These are phyloP conservation scores for Channa striata DNA, from an alignment of 2,797 vertebrate genomes.

Conservation along the genomic window DNA sequence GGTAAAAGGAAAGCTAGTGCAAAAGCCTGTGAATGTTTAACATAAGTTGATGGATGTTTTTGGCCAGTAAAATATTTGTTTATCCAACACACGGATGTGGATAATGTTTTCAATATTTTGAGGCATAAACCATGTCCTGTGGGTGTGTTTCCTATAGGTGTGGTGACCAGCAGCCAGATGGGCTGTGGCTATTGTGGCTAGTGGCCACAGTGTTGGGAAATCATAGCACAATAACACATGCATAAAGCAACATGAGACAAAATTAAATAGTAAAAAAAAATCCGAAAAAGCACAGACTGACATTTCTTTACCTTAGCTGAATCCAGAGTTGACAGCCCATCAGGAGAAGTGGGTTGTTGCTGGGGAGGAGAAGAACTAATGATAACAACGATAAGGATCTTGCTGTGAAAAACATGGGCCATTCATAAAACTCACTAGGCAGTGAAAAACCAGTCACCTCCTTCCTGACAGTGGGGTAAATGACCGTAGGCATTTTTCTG, in stretches of 20 bases:
- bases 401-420: conserved; percentile 13
- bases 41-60: conserved; percentile 42
- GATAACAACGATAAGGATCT: conserved; percentile 48
- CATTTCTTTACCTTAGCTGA: conserved; percentile 10
- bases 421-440: conserved; percentile 12
- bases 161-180: conserved; percentile 68
- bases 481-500: conserved; percentile 5
- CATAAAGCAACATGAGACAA: conserved; percentile 29
- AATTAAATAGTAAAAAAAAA: neutral
- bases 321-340: conserved; percentile 43
- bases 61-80: conserved; percentile 63
- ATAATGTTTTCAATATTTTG: conserved; percentile 68
- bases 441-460: neutral
- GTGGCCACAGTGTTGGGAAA: conserved; percentile 53
- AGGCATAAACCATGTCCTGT: conserved; percentile 69
- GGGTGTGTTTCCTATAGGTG: conserved; percentile 69
- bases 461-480: neutral
- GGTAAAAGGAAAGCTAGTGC: conserved; percentile 20
- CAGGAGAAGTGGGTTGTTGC: conserved; percentile 42
- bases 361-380: conserved; percentile 11
- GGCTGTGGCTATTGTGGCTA: conserved; percentile 66
- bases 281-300: neutral
- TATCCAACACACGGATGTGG: conserved; percentile 53
- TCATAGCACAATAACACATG: conserved; percentile 33
- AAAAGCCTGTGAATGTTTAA: conserved; percentile 48